These are phyloP conservation scores for Oxyura jamaicensis DNA, from an alignment of 2,113 vertebrate genomes.

Conservation along the genomic window DNA sequence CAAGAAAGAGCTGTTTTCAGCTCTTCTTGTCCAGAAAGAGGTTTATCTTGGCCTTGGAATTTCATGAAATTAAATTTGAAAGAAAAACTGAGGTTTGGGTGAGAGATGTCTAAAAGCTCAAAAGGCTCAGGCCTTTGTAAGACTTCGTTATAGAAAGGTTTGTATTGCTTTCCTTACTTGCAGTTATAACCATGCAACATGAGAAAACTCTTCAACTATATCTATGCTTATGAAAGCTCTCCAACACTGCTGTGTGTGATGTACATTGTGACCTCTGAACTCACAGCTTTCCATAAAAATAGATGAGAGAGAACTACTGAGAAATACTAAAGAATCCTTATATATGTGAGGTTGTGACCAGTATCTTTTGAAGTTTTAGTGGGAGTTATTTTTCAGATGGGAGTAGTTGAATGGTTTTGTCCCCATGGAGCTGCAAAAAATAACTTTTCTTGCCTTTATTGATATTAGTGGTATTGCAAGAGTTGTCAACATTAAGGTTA, in stretches of 20 bases:
- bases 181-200: not conserved
- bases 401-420: slow-evolving; percentile 18
- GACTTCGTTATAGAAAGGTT: not conserved
- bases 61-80: not conserved
- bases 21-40: not conserved
- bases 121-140: not conserved
- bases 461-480: not conserved
- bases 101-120: not conserved
- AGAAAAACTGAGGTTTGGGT: not conserved
- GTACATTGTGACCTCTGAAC: not conserved
- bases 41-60: not conserved
- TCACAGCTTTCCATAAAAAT: not conserved
- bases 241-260: not conserved
- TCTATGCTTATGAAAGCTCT: not conserved
- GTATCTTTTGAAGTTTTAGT: slow-evolving; percentile 44
- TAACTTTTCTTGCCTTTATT: slow-evolving; percentile 29
- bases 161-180: not conserved
- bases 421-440: not conserved
- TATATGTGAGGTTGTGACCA: slow-evolving; percentile 11
- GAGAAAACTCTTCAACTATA: not conserved
- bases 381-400: slow-evolving; percentile 12
- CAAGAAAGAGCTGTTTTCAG: not conserved
- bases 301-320: not conserved
- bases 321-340: not conserved
- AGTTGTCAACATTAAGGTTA: slow-evolving; percentile 25